Conservation (phyloP, 2,113 vertebrate species). For the Lophochroa leadbeateri region DNA sequence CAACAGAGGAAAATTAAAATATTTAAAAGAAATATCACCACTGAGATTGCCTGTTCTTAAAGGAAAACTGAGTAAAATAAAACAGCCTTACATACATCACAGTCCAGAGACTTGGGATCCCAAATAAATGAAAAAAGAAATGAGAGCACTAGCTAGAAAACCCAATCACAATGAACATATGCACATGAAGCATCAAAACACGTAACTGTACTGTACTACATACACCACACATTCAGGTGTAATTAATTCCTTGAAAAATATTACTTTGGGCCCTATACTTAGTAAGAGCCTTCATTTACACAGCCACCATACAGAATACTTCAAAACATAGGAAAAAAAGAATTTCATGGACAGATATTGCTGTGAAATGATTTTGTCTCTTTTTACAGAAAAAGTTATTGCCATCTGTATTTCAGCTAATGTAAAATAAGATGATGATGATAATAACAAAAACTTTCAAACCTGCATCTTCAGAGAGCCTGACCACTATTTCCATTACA, state of each 20-base stretch:
- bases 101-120: not conserved
- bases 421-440: not conserved
- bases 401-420: not conserved
- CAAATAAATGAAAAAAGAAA: not conserved
- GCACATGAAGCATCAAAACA: not conserved
- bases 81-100: not conserved
- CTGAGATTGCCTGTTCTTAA: not conserved
- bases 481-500: constrained; percentile 86
- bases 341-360: not conserved
- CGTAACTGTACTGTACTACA: not conserved
- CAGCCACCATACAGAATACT: not conserved
- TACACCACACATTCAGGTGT: not conserved
- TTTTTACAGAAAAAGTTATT: not conserved
- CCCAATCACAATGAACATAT: not conserved
- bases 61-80: not conserved
- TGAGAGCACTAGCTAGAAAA: not conserved
- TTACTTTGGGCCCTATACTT: not conserved
- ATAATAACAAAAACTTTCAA: not conserved
- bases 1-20: not conserved
- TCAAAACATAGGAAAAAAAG: not conserved
- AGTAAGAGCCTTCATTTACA: not conserved
- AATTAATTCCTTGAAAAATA: not conserved
- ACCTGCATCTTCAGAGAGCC: constrained; percentile 93
- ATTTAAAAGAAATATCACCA: not conserved
- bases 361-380: not conserved